phyloP scores from a whole-genome alignment of 2,888 invertebrate species.

The Stenoptilia bipunctidactyla region DNA sequence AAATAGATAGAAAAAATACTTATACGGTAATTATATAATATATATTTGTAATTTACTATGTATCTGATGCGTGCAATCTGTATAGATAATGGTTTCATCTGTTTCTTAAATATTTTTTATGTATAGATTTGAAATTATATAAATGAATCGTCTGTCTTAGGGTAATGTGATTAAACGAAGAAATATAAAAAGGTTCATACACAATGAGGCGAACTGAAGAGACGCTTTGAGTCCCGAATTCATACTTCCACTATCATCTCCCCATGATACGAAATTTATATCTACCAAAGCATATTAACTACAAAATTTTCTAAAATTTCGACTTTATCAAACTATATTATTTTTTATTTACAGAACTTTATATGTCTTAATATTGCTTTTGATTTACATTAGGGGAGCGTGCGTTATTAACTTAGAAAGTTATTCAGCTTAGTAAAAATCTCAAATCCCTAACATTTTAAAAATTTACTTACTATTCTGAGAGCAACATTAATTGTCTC shows the following conservation, averaged over 20 bases:
- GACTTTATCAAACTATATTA: conserved; percentile 68
- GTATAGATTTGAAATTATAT: background rate
- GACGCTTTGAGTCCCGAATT: conserved; percentile 60
- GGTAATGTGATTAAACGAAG: conserved; percentile 6
- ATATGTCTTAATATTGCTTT: conserved; percentile 71
- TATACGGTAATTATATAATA: background rate
- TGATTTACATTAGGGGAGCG: conserved; percentile 67
- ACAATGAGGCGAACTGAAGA: conserved; percentile 43
- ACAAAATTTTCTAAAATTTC: conserved; percentile 67
- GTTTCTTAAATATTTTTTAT: background rate
- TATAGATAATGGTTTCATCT: background rate
- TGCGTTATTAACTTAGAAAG: conserved; percentile 54
- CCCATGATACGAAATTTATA: conserved; percentile 40
- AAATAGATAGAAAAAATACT: conserved; percentile 50
- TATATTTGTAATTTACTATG: conserved; percentile 25
- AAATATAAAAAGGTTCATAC: conserved; percentile 33
- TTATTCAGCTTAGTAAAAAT: conserved; percentile 58
- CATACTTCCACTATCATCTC: conserved; percentile 53
- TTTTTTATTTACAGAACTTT: conserved; percentile 54
- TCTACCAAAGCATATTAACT: conserved; percentile 59
- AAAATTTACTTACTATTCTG: conserved; percentile 49
- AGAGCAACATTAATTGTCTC: conserved; percentile 53
- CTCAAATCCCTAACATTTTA: conserved; percentile 59
- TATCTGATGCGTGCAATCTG: conserved; percentile 21
- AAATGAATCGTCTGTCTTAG: background rate